Evolutionary conservation across 2,113 vertebrate species (phyloP).

Genomic region (Irena cyanogastra): DNA sequence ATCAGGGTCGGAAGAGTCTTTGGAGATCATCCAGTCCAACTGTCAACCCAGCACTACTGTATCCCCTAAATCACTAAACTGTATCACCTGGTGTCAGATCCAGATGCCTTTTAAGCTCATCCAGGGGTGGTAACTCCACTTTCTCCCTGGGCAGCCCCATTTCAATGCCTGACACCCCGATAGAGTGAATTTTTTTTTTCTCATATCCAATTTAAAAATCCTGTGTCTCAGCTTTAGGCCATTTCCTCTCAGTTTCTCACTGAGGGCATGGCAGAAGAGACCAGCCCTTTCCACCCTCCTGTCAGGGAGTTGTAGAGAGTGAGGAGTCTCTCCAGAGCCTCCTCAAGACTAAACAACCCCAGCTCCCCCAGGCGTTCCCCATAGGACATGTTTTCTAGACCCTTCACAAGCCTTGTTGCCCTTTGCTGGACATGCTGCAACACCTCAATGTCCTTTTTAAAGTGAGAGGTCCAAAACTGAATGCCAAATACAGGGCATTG

Average conservation of each 20-base stretch:
- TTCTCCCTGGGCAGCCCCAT: neutral
- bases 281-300: neutral
- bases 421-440: neutral
- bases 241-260: neutral
- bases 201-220: neutral
- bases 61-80: neutral
- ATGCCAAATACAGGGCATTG: neutral
- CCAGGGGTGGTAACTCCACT: too few species aligned
- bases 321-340: neutral
- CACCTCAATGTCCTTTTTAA: neutral
- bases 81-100: neutral
- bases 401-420: neutral
- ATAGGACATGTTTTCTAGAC: neutral
- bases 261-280: neutral
- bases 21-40: rapidly evolving
- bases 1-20: neutral
- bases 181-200: neutral
- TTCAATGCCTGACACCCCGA: neutral
- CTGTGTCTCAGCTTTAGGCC: neutral
- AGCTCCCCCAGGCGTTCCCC: neutral
- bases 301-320: neutral
- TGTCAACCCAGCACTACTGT: neutral
- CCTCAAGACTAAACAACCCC: neutral
- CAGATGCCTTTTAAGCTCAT: neutral
- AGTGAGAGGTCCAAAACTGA: neutral